phyloP scores from a whole-genome alignment of 2,113 vertebrate genomes.

The Strix uralensis region DNA sequence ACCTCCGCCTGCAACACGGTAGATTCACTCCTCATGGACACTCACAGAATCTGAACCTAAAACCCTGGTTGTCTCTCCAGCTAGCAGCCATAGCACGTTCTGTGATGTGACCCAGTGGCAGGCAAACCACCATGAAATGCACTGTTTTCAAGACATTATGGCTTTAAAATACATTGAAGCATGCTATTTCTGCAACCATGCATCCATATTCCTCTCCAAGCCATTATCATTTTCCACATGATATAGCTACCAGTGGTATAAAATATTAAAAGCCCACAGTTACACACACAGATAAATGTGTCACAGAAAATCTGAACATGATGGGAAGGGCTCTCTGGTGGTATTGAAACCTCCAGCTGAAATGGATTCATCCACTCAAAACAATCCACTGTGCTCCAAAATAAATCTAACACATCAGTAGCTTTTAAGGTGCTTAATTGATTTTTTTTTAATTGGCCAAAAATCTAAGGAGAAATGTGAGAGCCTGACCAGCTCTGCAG shows the following conservation, averaged over 20 bases:
- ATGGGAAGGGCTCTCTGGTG: not conserved
- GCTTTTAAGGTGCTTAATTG: not conserved
- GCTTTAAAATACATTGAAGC: not conserved
- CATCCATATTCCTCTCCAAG: not conserved
- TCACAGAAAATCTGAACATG: not conserved
- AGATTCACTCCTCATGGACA: not conserved
- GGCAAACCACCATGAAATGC: not conserved
- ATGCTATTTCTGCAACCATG: not conserved
- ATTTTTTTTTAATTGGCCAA: not conserved
- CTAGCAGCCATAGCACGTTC: not conserved
- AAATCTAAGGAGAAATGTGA: not conserved
- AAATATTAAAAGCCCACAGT: not conserved
- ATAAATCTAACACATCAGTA: not conserved
- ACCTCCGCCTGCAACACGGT: not conserved
- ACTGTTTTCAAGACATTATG: not conserved
- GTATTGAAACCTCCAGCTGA: not conserved
- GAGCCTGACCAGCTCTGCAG: not conserved
- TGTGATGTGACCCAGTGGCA: not conserved
- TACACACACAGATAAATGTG: not conserved
- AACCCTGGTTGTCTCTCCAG: not conserved
- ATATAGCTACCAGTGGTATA: not conserved
- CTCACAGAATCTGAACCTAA: not conserved
- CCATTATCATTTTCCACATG: not conserved
- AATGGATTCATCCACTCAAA: not conserved
- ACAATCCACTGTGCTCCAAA: not conserved